Conservation (phyloP, 92 coral and sea anemone species). For the Chrysogorgia sp. region DNA sequence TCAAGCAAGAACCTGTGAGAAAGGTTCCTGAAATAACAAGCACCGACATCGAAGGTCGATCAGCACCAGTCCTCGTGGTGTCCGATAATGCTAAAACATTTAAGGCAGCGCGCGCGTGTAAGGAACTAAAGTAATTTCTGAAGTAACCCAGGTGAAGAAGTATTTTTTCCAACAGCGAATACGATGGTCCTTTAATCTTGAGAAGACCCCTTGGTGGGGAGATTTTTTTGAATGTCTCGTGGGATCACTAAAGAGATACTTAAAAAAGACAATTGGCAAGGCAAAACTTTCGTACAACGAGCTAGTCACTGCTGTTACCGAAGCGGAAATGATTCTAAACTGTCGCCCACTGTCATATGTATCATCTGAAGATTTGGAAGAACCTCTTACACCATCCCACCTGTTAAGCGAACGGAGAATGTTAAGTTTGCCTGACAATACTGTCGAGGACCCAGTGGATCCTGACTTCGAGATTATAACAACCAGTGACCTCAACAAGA, state of each 20-base stretch:
- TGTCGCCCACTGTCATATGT: conserved; percentile 57
- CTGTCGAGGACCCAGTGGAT: conserved; percentile 9
- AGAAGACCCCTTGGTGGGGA: conserved; percentile 72
- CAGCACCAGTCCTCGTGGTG: conserved; percentile 28
- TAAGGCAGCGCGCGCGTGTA: too few relatives aligned
- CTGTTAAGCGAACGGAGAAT: conserved; percentile 57
- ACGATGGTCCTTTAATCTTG: conserved; percentile 59
- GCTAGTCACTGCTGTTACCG: conserved; percentile 48
- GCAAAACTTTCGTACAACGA: conserved; percentile 60
- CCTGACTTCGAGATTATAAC: conserved; percentile 27
- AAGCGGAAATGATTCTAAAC: conserved; percentile 58
- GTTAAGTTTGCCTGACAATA: conserved; percentile 45
- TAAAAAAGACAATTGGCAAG: conserved; percentile 56
- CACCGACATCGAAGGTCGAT: conserved; percentile 42
- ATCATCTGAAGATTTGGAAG: conserved; percentile 58
- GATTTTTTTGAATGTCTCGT: conserved; percentile 60
- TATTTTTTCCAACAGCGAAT: conserved; percentile 38
- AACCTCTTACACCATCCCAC: conserved; percentile 65
- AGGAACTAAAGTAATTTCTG: too few relatives aligned
- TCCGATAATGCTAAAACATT: conserved; percentile 69
- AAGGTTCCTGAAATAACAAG: conserved; percentile 4
- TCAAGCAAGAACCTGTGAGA: background rate
- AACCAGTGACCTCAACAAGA: conserved; percentile 37
- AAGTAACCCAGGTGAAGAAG: conserved; percentile 21
- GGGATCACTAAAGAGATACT: conserved; percentile 49